These are phyloP conservation scores for Cyclopterus lumpus DNA, from an alignment of 2,797 vertebrate species.

Conservation along the genomic window DNA sequence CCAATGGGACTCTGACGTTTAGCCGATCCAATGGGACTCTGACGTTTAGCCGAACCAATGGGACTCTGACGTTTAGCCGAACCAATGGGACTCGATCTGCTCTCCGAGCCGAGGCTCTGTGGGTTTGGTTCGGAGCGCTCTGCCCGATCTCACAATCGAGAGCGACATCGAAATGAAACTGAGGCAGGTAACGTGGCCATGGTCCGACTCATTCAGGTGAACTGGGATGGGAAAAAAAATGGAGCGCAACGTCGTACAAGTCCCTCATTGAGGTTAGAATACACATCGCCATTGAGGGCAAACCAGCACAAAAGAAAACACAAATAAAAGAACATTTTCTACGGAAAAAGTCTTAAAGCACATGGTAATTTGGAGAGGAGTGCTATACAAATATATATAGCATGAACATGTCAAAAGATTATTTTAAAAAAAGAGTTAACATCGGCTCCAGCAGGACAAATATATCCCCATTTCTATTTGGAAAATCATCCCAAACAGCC, in stretches of 20 bases:
- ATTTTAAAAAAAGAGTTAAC: background rate
- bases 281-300: constrained; percentile 64
- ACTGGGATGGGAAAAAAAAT: background rate
- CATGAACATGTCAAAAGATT: constrained; percentile 12
- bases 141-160: background rate
- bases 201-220: constrained; percentile 37
- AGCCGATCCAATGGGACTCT: too few relatives aligned
- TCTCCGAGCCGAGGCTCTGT: background rate
- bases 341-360: constrained; percentile 59
- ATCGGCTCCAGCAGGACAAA: constrained; percentile 17
- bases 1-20: too few relatives aligned
- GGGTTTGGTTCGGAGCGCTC: constrained; percentile 6
- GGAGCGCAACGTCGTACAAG: constrained; percentile 61
- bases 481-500: constrained; percentile 30
- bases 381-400: constrained; percentile 18
- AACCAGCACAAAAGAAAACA: constrained; percentile 39
- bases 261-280: constrained; percentile 78
- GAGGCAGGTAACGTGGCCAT: constrained; percentile 30
- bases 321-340: background rate
- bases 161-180: background rate
- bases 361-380: constrained; percentile 51
- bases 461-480: background rate
- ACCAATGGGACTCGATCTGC: constrained; percentile 12
- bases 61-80: too few relatives aligned
- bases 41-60: too few relatives aligned